A percentile compares a stretch with the other conserved stretches of the same genome.
Conservation (phyloP, 1,140 invertebrate species). For the Panagrolaimus sp. region DNA sequence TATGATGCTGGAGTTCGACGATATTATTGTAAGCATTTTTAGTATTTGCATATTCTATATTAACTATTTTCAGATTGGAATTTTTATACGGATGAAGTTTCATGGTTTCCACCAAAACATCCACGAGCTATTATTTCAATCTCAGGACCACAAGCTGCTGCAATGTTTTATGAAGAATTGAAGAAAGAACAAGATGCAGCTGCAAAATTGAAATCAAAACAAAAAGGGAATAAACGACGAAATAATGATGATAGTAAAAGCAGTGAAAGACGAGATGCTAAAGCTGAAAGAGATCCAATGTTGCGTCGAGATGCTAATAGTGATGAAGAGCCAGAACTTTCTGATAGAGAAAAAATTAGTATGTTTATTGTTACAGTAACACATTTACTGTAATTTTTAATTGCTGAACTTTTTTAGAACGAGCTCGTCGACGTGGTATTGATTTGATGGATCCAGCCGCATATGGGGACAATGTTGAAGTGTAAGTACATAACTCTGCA, state of each 20-base stretch:
- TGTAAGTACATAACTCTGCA: no score
- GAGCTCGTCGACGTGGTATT: constrained; percentile 35
- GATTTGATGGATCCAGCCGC: constrained; percentile 46
- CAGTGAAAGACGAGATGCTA: no score
- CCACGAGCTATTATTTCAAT: constrained; percentile 37
- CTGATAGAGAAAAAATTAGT: constrained; percentile 32
- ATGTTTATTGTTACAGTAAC: no score
- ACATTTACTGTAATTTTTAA: constrained; percentile 15
- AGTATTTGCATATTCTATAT: no score
- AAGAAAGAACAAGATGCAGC: not conserved
- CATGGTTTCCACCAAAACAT: constrained; percentile 42
- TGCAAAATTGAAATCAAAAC: not conserved
- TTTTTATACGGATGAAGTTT: constrained; percentile 77
- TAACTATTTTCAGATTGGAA: no score
- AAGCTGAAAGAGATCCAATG: not conserved
- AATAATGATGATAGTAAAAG: not conserved
- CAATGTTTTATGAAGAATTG: not conserved
- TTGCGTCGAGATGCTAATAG: constrained; percentile 14
- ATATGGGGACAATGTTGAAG: constrained; percentile 34
- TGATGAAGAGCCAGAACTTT: constrained; percentile 16
- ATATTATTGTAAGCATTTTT: no score
- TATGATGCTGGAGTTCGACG: constrained; percentile 66
- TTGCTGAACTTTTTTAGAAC: constrained; percentile 30
- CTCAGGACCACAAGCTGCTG: constrained; percentile 24
- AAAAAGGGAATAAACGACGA: not conserved